Evolutionary conservation across 2,888 invertebrate genomes (phyloP), one percentile per base, ranked within the genome.

Genomic region (Oxycera nigricornis): DNA sequence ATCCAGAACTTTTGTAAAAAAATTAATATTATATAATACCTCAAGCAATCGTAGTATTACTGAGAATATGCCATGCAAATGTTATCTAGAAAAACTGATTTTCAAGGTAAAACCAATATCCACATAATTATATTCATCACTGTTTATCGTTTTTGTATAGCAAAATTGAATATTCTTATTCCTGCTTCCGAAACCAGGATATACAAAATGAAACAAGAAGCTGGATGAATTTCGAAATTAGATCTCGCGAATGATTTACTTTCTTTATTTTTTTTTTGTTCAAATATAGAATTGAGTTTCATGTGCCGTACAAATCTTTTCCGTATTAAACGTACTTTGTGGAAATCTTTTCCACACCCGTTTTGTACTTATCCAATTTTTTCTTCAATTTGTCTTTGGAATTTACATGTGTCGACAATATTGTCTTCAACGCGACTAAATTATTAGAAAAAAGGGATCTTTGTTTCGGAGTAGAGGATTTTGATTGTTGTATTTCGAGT

Each of bases 331-430:
- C 55, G 70, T 70, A 52, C 52, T 70, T 70, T 70, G 70, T 24
- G 35, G 70, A 52, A 52, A 70, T 70, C 52, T 70, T 70, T 52
- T 30, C 31, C 35, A 70, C 31, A 70, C 31, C 20, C 70, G 70
- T 70, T 52, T 14, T 6, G 70, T 70, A 52, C 70, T 70, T 70
- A 52, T 70, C 70, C 70, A 70, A 52, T 70, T 70, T 70, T 70
- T 70, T 70, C 31, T 52, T 20, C 52, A 52, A 68, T 68, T 68
- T 68, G 68, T 52, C 68, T 68, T 70, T 70, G 17, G 55, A 46
- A 70, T 55, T 70, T 52, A 52, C 55, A 70, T 70, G 30, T 50
- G 30, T 30, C 30, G 28, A 30, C 52, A 28, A 30, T 41, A 41
- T 39, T n/a, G 24, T 26, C 26, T 2, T 24, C 39, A 26, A 59